Evolutionary conservation across 2,113 vertebrate species (phyloP).

Genomic region (Spheniscus mendiculus): DNA sequence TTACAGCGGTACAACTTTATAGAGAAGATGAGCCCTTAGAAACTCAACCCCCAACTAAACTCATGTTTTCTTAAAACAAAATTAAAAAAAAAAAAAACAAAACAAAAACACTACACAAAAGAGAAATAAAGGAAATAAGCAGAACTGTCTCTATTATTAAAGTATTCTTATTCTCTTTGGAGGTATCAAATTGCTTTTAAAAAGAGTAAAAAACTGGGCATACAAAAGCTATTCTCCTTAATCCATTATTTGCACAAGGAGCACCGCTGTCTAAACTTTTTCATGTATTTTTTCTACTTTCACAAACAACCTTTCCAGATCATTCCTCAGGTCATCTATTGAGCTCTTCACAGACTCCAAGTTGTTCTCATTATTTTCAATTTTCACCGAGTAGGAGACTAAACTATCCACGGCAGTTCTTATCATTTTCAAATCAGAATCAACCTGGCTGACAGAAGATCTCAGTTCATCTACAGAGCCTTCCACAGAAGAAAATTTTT

Average conservation of each 20-base stretch:
- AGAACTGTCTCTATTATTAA: constrained; percentile 52
- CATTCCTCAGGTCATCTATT: constrained; percentile 78
- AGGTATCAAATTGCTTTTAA: not conserved
- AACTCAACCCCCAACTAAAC: not conserved
- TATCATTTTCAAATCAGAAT: constrained; percentile 83
- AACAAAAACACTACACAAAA: not conserved
- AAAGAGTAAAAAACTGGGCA: constrained; percentile 19
- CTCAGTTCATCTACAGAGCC: constrained; percentile 72
- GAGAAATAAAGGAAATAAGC: constrained; percentile 59
- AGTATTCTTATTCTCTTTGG: constrained; percentile 50
- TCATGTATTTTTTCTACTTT: constrained; percentile 75
- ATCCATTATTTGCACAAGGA: not conserved
- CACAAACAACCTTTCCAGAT: constrained; percentile 77
- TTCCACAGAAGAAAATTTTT: constrained; percentile 68
- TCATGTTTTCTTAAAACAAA: not conserved
- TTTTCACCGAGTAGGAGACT: constrained; percentile 82
- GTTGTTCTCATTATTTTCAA: constrained; percentile 84
- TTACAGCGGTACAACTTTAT: not conserved
- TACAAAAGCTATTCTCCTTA: constrained; percentile 61
- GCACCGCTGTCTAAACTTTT: constrained; percentile 32
- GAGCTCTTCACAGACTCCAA: constrained; percentile 78
- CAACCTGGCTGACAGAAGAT: constrained; percentile 75
- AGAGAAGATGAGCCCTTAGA: not conserved
- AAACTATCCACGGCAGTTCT: constrained; percentile 79
- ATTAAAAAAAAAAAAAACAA: not conserved